Base-by-base conservation (phyloP, 2,888 invertebrate genomes). In the Lampropteryx suffumata region DNA sequence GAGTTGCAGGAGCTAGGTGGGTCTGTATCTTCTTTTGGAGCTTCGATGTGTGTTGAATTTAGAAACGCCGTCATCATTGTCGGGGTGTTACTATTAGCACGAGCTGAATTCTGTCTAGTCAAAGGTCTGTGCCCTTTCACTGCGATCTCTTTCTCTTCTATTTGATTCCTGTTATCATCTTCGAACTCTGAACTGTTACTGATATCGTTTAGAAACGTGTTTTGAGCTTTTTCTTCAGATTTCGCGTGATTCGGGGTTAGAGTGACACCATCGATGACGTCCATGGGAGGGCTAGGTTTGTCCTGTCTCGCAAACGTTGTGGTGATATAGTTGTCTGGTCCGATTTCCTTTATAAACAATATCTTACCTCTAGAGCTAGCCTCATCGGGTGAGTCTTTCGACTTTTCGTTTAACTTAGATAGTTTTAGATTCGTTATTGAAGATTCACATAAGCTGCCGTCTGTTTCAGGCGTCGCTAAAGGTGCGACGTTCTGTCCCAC, bases 301-400 rank as follows among this genome's bases (percentile, higher is more conserved):
- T 86, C 84, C 65, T 82, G 73, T 82, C 93, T 80, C 64, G 91
- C 85, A 82, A 90, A 89, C 36, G 92, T 92, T 35, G 94, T 94
- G 55, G 93, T 94, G 42, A 94, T 94, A 73, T 94, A 94, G 80
- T 94, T 94, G 79, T 94, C 94, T 40, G 93, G 92, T 35, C 94
- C 94, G 63, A 94, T 94, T 73, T 94, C 92, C 69, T 92, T 92
- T 65, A 92, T 92, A 62, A 92, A 89, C 67, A 92, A 73, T 47
- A 92, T 88, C 75, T 92, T 92, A 75, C 89, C 91, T 64, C 91
- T 92, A 30, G 54, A 43, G 34, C 36, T 50, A 28, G 57, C 40
- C 26, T 76, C 75, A 58, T 89, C 88, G 76, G 84, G 82, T 78
- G 82, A 84, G 67, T 86, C 82, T 73, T 79, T 78, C 2, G 17